A percentile compares a stretch with the other conserved stretches of the same genome.
Conservation (phyloP, 1,140 invertebrate genomes). For the Orchestia grillus region DNA sequence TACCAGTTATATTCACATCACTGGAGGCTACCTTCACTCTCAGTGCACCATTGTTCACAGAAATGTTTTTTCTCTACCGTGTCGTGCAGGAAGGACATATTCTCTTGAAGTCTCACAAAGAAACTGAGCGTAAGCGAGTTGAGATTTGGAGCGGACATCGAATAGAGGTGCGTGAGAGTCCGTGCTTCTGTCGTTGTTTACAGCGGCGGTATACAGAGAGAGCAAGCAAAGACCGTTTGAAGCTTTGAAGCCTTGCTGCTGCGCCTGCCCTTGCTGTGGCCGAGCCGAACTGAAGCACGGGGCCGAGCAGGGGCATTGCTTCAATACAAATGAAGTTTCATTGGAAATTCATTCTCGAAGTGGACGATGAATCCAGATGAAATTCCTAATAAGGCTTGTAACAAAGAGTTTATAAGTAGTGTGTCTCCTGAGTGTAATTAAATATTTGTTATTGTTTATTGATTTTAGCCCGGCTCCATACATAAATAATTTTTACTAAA, state of each 20-base stretch:
- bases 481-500: too few relatives aligned
- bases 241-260: constrained; percentile 38
- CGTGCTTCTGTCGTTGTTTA: constrained; percentile 32
- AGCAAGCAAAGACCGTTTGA: constrained; percentile 14
- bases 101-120: background rate
- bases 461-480: too few relatives aligned
- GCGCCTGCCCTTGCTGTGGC: background rate
- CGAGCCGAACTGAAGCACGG: background rate
- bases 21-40: too few relatives aligned
- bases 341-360: background rate
- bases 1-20: too few relatives aligned
- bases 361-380: too few relatives aligned
- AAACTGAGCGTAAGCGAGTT: background rate
- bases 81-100: background rate
- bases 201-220: background rate
- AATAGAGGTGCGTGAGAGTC: background rate
- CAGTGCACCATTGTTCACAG: background rate
- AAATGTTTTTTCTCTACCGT: background rate
- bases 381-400: too few relatives aligned
- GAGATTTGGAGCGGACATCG: background rate
- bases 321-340: background rate
- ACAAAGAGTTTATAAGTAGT: too few relatives aligned
- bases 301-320: background rate
- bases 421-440: too few relatives aligned
- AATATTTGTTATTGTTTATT: too few relatives aligned